These are phyloP conservation scores for Conus betulinus DNA, from an alignment of 1,140 invertebrate genomes.

Conservation along the genomic window DNA sequence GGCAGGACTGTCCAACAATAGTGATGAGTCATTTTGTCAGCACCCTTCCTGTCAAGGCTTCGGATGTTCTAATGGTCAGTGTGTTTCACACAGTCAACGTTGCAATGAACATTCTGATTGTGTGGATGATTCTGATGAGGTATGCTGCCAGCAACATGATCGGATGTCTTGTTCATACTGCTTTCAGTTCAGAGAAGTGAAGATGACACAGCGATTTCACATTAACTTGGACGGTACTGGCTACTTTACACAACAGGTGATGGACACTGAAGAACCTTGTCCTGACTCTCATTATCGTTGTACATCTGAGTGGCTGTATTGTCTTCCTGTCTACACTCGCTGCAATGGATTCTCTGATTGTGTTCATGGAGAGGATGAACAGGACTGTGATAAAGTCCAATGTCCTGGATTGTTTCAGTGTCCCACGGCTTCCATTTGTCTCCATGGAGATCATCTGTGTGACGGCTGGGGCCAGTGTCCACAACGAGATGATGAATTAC, in stretches of 20 bases:
- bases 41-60: neutral
- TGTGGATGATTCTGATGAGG: neutral
- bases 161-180: neutral
- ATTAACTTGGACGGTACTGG: neutral
- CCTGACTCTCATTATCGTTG: neutral
- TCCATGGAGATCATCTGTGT: slow-evolving; percentile 20
- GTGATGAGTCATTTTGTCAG: neutral
- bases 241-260: neutral
- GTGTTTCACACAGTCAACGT: neutral
- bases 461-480: slow-evolving; percentile 2
- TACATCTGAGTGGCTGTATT: neutral
- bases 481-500: neutral
- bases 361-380: slow-evolving; percentile 6
- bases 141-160: neutral
- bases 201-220: neutral
- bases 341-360: neutral
- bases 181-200: neutral
- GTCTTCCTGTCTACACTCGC: neutral
- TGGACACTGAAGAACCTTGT: neutral
- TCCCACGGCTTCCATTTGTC: slow-evolving; percentile 11
- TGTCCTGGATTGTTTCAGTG: slow-evolving; percentile 35
- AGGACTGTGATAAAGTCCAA: neutral
- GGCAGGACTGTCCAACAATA: neutral
- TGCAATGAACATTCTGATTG: neutral
- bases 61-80: neutral